Percentiles rank a stretch among this genome's conserved stretches.
These are phyloP conservation scores for Antennarius striatus DNA, from an alignment of 2,113 vertebrate genomes.

Conservation along the genomic window DNA sequence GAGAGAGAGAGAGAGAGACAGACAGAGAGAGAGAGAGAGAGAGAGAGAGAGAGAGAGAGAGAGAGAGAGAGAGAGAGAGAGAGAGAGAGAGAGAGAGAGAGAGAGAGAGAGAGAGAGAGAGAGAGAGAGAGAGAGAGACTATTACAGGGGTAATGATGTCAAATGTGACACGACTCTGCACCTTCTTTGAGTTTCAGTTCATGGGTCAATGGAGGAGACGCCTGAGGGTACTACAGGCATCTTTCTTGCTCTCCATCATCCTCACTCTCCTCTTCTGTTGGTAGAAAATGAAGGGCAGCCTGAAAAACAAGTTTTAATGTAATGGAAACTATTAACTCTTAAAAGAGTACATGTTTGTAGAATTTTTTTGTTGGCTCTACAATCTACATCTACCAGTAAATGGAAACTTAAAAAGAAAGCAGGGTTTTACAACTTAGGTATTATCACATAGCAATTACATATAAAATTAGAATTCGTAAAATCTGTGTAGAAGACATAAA, in stretches of 20 bases:
- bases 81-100: too few relatives aligned
- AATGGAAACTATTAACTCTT: slow-evolving; percentile 1
- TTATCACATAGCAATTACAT: too few relatives aligned
- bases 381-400: too few relatives aligned
- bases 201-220: slow-evolving; percentile 47
- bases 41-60: too few relatives aligned
- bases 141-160: slow-evolving; percentile 28
- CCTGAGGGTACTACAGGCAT: slow-evolving; percentile 33
- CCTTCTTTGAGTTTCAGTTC: slow-evolving; percentile 40
- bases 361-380: too few relatives aligned
- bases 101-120: background rate
- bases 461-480: too few relatives aligned
- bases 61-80: background rate
- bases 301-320: slow-evolving; percentile 23
- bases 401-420: too few relatives aligned
- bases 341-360: too few relatives aligned
- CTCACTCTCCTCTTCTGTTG: slow-evolving; percentile 33
- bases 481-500: too few relatives aligned
- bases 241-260: slow-evolving; percentile 21
- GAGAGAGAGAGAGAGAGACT: background rate
- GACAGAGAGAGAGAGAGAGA: background rate
- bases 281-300: slow-evolving; percentile 46
- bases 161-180: slow-evolving; percentile 30
- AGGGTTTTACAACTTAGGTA: too few relatives aligned
- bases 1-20: background rate